Percentiles rank a stretch among this genome's conserved stretches.
Evolutionary conservation across 2,797 vertebrate genomes (phyloP).

Genomic region (Choloepus didactylus): DNA sequence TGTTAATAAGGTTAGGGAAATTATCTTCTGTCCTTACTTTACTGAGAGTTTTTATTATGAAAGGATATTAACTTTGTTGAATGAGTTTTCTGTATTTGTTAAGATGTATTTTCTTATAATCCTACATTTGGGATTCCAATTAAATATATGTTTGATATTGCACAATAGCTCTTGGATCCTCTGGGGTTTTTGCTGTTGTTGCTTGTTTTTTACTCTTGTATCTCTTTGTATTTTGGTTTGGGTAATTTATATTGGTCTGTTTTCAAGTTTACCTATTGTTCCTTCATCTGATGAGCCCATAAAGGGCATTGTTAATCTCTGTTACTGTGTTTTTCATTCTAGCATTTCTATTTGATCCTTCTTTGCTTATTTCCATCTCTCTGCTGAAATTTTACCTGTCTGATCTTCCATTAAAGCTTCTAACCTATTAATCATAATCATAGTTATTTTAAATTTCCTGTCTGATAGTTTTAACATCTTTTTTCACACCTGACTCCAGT

Average conservation of each 20-base stretch:
- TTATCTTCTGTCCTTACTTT: not conserved
- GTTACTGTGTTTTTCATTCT: not conserved
- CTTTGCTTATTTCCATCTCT: not conserved
- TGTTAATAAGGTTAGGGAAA: not conserved
- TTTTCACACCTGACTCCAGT: not conserved
- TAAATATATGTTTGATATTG: not conserved
- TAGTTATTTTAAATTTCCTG: not conserved
- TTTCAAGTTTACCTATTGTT: not conserved
- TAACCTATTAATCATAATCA: not conserved
- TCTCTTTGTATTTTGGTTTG: not conserved
- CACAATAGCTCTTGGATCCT: not conserved
- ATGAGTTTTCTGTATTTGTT: not conserved
- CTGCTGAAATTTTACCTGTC: not conserved
- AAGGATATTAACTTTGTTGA: not conserved
- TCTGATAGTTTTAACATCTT: not conserved
- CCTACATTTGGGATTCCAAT: not conserved
- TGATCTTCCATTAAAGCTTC: not conserved
- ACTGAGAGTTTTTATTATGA: not conserved
- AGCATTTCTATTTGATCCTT: not conserved
- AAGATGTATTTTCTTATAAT: not conserved
- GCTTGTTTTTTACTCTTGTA: too few species aligned
- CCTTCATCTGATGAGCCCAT: not conserved
- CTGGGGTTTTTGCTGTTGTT: not conserved
- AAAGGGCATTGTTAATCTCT: not conserved
- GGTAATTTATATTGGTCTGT: not conserved